Evolutionary conservation across 2,888 invertebrate genomes (phyloP), one percentile per base, ranked within the genome.

Genomic region (Coenonympha arcania): DNA sequence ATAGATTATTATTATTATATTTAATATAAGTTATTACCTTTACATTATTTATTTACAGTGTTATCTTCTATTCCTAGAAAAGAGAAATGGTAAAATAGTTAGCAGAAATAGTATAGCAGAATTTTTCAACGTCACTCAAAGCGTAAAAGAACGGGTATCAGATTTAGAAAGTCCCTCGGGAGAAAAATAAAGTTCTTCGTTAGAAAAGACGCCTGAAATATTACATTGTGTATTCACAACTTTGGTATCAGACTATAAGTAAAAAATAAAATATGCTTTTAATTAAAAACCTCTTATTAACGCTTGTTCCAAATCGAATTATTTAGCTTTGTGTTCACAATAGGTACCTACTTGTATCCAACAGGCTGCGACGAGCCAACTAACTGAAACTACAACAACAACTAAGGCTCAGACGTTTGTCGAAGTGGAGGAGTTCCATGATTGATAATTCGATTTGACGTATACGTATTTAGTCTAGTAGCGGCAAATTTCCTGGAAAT

Each of bases 381-480:
- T 41, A 41, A 41, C 41, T n/a, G n/a, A n/a, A n/a, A n/a, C n/a
- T n/a, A n/a, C n/a, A n/a, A n/a, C n/a, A n/a, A n/a, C n/a, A n/a
- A n/a, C n/a, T n/a, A n/a, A n/a, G n/a, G n/a, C n/a, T 43, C 42
- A 30, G 31, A 43, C 42, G 42, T 31, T 43, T 31, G 42, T 31
- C 42, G 42, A 43, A 31, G 31, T 31, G 22, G 22, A 24, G 39
- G 24, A 43, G 42, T 43, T 31, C 31, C 42, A 43, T 43, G 42
- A 43, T 43, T 43, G 42, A 43, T 43, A 43, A 43, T 43, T 31
- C 31, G 20, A 43, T 43, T 43, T 31, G 31, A 31, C 16, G 41
- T 42, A 16, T 15, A 40, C 40, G 24, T 15, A 37, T 41, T 26
- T 41, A 11, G 18, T 19, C 18, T 4, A 19, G 16, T 15, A 36